phyloP scores from a whole-genome alignment of 2,797 vertebrate genomes.

The Phrynocephalus vlangalii region DNA sequence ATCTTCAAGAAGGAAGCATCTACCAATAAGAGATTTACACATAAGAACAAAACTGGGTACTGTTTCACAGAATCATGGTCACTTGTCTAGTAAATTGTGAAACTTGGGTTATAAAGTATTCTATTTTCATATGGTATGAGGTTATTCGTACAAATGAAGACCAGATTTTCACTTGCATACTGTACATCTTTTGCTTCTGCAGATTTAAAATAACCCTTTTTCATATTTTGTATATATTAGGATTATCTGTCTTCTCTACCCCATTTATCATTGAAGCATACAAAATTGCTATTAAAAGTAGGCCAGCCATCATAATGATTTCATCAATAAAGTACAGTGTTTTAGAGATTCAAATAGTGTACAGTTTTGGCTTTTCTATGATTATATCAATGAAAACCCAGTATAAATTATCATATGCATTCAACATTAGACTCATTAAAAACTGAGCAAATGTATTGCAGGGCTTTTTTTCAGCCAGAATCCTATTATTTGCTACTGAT shows the following conservation, averaged over 20 bases:
- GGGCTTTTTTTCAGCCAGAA: neutral
- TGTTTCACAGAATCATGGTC: neutral
- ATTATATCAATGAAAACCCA: neutral
- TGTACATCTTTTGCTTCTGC: too few relatives aligned
- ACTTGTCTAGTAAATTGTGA: conserved; percentile 4
- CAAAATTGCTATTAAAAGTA: neutral
- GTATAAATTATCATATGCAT: neutral
- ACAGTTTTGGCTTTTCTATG: neutral
- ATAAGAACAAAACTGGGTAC: neutral
- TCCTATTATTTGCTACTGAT: too few relatives aligned
- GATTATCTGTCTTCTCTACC: neutral
- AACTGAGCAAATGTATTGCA: neutral
- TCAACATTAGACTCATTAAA: neutral
- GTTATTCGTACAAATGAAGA: neutral
- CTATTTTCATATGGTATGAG: neutral
- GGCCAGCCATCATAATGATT: neutral
- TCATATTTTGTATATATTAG: neutral
- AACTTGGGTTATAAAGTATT: neutral
- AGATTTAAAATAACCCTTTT: neutral
- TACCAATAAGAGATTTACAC: neutral
- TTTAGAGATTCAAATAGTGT: neutral
- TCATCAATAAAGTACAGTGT: neutral
- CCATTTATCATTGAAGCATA: neutral
- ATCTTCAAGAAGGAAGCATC: neutral
- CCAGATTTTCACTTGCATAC: neutral